A percentile compares a stretch with the other conserved stretches of the same genome.
Conservation (phyloP, 1,140 invertebrate species). For the Aradophagus sp. region DNA sequence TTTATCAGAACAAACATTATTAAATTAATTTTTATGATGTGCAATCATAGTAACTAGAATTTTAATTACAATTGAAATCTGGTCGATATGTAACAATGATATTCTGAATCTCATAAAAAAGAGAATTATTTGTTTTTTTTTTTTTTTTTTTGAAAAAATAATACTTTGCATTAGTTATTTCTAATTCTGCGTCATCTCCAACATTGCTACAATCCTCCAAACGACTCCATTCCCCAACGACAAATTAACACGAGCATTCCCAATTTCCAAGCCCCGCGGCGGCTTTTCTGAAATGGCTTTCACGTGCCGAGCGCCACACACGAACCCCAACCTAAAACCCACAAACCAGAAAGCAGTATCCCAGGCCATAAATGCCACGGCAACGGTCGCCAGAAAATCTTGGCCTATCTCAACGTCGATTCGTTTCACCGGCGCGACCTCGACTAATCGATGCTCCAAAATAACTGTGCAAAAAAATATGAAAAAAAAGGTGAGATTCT, state of each 20-base stretch:
- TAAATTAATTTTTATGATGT: too few relatives aligned
- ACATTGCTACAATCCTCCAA: too few relatives aligned
- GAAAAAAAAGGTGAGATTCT: conserved; percentile 39
- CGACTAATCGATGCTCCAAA: conserved; percentile 43
- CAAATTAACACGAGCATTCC: background rate
- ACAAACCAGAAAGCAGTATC: conserved; percentile 10
- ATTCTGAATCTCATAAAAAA: too few relatives aligned
- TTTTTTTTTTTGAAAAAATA: too few relatives aligned
- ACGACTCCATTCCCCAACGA: too few relatives aligned
- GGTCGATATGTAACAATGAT: too few relatives aligned
- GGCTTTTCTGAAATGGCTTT: conserved; percentile 25
- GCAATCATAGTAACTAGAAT: too few relatives aligned
- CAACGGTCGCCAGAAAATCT: conserved; percentile 10
- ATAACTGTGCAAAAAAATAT: conserved; percentile 42
- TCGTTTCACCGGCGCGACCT: conserved; percentile 33
- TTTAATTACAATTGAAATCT: too few relatives aligned
- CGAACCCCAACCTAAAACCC: conserved; percentile 8
- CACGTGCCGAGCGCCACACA: conserved; percentile 9
- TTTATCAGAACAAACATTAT: too few relatives aligned
- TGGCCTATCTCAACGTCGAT: conserved; percentile 39
- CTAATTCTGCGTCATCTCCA: too few relatives aligned
- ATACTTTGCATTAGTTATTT: too few relatives aligned
- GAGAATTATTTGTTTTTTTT: too few relatives aligned
- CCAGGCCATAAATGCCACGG: conserved; percentile 27
- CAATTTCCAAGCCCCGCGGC: conserved; percentile 14